Evolutionary conservation across 2,888 invertebrate species (phyloP), one percentile per base, ranked within the genome.

Genomic region (Miltochrista miniata): DNA sequence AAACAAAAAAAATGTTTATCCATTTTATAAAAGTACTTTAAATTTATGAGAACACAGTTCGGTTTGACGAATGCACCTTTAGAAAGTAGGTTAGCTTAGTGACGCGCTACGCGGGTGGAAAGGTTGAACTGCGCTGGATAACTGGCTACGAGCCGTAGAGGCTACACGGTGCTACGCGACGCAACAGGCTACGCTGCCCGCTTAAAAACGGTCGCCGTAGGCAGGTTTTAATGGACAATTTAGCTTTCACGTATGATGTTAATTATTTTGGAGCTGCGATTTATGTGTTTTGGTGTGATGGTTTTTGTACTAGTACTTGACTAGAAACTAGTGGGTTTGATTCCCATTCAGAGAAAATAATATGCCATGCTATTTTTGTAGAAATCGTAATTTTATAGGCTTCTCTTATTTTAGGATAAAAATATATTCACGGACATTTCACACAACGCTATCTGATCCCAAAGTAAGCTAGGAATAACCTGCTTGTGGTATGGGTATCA

Each of bases 101-200:
- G 64, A 68, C 69, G 72, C 74, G 76, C 54, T 67, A 75, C 76
- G 81, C 89, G 88, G 72, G 85, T 81, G 86, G 79, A 74, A 83
- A 78, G 85, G 66, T 66, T 80, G 86, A 74, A 74, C 69, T 78
- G 73, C 82, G 79, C 74, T 75, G 76, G 79, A 80, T 79, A 77
- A 90, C 90, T 90, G 88, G 79, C 89, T 85, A 84, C 85, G 81
- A 68, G 51, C 56, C 70, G 76, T 74, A 73, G 78, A 64, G 52
- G 64, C 61, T 74, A 79, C 76, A 74, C 79, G 70, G 56, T 52
- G 73, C 76, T 75, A 76, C 72, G 74, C 81, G 78, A 72, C 83
- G 86, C 87, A 87, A 87, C 87, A 87, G 87, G 87, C 87, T 74
- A 72, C 65, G 64, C 55, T 52, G 53, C 51, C 58, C 31, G 47